Conservation (phyloP, 2,113 vertebrate species). For the Macaca mulatta region DNA sequence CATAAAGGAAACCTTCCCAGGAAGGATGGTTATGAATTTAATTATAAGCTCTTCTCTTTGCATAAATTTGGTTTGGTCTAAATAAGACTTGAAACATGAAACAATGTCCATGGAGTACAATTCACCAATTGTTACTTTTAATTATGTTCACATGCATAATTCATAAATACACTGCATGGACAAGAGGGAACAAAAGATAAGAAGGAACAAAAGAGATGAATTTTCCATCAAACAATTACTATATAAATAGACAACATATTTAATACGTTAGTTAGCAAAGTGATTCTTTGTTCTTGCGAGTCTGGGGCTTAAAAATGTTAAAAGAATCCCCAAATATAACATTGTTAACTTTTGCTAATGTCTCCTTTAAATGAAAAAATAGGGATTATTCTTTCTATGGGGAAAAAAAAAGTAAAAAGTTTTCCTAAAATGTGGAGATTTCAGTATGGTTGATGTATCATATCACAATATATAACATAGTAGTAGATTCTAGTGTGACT, state of each 20-base stretch:
- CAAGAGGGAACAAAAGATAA: conserved; percentile 72
- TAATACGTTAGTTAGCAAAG: conserved; percentile 73
- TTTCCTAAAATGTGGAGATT: background rate
- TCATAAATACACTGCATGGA: conserved; percentile 77
- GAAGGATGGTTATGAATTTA: conserved; percentile 67
- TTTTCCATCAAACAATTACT: conserved; percentile 76
- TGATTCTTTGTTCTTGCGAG: conserved; percentile 75
- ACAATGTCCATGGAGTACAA: conserved; percentile 75
- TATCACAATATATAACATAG: background rate
- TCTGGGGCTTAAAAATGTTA: conserved; percentile 68
- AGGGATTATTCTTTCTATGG: conserved; percentile 14
- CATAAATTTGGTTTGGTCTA: conserved; percentile 65
- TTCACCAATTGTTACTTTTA: conserved; percentile 81
- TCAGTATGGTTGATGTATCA: background rate
- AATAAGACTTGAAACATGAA: conserved; percentile 78
- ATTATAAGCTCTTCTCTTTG: conserved; percentile 59
- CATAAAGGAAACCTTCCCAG: conserved; percentile 63
- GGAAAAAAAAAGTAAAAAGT: background rate
- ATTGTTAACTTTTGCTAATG: conserved; percentile 61
- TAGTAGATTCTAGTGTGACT: background rate
- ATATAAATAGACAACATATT: conserved; percentile 80
- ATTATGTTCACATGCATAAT: conserved; percentile 82
- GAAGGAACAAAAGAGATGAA: conserved; percentile 74
- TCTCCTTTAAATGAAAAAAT: conserved; percentile 64
- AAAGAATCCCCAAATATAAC: conserved; percentile 62